Evolutionary conservation across 2,888 invertebrate genomes (phyloP).

Genomic region (Azorinus chamasolen): DNA sequence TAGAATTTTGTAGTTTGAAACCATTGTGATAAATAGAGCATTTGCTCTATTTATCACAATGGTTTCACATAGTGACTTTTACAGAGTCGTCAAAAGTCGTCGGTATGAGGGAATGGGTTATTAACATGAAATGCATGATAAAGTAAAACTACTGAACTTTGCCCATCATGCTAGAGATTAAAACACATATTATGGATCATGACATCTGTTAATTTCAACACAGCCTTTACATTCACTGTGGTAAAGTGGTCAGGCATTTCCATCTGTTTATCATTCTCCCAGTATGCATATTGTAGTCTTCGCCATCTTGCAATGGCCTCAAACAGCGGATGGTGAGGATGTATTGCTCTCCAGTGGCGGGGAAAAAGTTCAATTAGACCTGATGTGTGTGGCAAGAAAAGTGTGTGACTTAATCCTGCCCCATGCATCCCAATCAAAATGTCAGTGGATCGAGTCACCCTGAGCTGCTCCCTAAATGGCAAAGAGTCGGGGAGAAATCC

Average conservation of each 20-base stretch:
- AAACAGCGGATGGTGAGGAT: slow-evolving; percentile 38
- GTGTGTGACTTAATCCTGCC: slow-evolving; percentile 47
- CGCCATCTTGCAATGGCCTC: slow-evolving; percentile 43
- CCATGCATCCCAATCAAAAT: slow-evolving; percentile 60
- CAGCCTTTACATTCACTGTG: slow-evolving; percentile 26
- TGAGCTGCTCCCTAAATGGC: slow-evolving; percentile 51
- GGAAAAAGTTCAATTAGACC: slow-evolving; percentile 52
- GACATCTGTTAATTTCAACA: slow-evolving; percentile 21
- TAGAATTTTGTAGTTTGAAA: too few species aligned
- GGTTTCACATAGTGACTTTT: too few species aligned
- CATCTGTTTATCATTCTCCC: slow-evolving; percentile 23
- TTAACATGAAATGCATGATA: too few species aligned
- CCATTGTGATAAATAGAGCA: too few species aligned
- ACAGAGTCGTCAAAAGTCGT: too few species aligned
- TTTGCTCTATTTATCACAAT: too few species aligned
- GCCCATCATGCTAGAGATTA: too few species aligned
- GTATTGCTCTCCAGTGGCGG: slow-evolving; percentile 19
- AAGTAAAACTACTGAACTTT: too few species aligned
- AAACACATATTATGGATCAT: slow-evolving; percentile 30
- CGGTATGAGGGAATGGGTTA: too few species aligned
- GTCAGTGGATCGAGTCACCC: slow-evolving; percentile 41
- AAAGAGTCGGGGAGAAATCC: slow-evolving; percentile 46
- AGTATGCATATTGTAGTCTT: slow-evolving; percentile 33
- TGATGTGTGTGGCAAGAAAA: slow-evolving; percentile 42
- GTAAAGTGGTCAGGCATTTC: slow-evolving; percentile 52